Percentiles rank a stretch among this genome's conserved stretches.
These are phyloP conservation scores for Enteromius viviparus DNA, from an alignment of 2,797 vertebrate species.

Conservation along the genomic window DNA sequence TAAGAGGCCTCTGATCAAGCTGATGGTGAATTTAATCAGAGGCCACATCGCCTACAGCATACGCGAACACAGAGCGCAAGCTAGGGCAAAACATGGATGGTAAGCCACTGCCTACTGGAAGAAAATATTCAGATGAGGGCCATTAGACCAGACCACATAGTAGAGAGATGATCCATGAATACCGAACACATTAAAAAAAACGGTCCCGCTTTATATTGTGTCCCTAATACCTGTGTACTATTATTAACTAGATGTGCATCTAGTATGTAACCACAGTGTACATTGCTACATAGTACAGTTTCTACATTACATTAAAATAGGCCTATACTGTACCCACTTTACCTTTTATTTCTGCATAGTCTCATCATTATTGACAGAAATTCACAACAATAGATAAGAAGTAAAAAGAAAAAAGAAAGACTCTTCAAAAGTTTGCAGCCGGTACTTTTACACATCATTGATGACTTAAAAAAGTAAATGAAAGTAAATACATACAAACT, in stretches of 20 bases:
- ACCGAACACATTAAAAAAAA: constrained; percentile 22
- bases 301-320: too few relatives aligned
- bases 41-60: constrained; percentile 37
- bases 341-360: background rate
- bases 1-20: constrained; percentile 54
- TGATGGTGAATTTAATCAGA: constrained; percentile 52
- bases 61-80: constrained; percentile 13
- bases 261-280: too few relatives aligned
- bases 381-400: too few relatives aligned
- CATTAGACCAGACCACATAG: background rate
- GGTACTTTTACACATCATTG: background rate
- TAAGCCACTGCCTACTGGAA: constrained; percentile 16
- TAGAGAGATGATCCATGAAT: constrained; percentile 23
- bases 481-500: background rate
- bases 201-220: too few relatives aligned
- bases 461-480: background rate
- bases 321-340: background rate
- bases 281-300: too few relatives aligned
- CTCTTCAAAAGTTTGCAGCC: too few relatives aligned
- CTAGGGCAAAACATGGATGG: background rate
- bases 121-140: constrained; percentile 12
- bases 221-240: too few relatives aligned
- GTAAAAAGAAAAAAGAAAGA: too few relatives aligned
- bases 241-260: too few relatives aligned
- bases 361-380: background rate